These are phyloP conservation scores for Cygnus buccinator DNA, from an alignment of 2,113 vertebrate genomes.

Conservation along the genomic window DNA sequence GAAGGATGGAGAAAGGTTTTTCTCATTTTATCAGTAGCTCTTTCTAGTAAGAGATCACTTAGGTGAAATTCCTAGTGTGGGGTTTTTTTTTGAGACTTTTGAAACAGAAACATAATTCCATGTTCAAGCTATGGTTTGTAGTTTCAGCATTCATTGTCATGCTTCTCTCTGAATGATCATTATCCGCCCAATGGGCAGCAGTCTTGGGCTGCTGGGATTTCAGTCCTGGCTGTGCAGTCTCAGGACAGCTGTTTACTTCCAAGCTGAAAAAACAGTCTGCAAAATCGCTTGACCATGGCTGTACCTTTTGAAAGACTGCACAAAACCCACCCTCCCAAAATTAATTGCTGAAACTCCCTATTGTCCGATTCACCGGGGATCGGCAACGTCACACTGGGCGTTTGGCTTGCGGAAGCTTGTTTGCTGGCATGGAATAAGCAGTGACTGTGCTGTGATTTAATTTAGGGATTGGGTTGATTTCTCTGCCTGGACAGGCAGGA, in stretches of 20 bases:
- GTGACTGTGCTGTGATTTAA: conserved; percentile 9
- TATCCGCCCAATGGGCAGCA: neutral
- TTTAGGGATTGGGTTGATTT: neutral
- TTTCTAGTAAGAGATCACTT: neutral
- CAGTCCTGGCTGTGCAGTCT: neutral
- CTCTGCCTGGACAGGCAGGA: neutral
- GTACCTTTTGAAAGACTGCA: neutral
- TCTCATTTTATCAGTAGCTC: neutral
- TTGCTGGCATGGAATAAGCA: neutral
- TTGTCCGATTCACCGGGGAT: neutral
- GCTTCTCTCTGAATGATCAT: neutral
- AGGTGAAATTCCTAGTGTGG: neutral
- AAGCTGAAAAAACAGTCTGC: neutral
- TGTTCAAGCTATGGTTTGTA: neutral
- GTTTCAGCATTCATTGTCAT: neutral
- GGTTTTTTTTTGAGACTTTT: neutral
- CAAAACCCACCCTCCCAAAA: neutral
- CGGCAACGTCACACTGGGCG: fast-evolving
- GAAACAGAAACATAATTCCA: neutral
- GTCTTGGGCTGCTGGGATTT: neutral
- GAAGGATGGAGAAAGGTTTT: neutral
- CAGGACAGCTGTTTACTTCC: neutral
- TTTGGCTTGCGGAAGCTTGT: conserved; percentile 38
- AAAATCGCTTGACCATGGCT: neutral
- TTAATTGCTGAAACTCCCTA: neutral